Evolutionary conservation across 2,113 vertebrate genomes (phyloP), one percentile per base, ranked within the genome.

Genomic region (Istiophorus platypterus): DNA sequence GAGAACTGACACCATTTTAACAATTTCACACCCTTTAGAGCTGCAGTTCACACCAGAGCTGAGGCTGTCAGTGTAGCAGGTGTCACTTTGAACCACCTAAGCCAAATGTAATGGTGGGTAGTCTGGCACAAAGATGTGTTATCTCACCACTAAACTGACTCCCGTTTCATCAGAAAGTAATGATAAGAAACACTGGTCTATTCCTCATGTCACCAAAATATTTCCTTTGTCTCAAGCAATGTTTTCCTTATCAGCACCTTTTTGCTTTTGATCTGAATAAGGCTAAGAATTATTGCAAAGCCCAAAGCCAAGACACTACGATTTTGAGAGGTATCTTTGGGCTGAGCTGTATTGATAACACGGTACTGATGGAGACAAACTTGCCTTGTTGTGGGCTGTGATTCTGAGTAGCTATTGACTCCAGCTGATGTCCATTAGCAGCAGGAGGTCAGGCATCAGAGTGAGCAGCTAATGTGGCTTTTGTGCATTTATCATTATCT

Each of bases 401-500:
- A 80, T 79, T 85, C 72, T 70, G 80, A 90, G 87, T 58, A 87
- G 86, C 91, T 82, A 89, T 93, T 92, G 91, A 78, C 78, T 80
- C 78, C 75, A 79, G 78, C 84, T 87, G 52, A 59, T 78, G 85
- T 93, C 92, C 92, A 94, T 94, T 93, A 94, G 89, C 80, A 75
- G 71, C 89, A 87, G 83, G 86, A 85, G 89, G 88, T 91, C 90
- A 86, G 88, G 90, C 91, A 81, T 91, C 90, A 76, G 91, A 82
- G 82, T 65, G 80, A 90, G 85, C 71, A 85, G 89, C 89, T 93
- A 91, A 92, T 93, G 88, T 85, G 82, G 81, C 82, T 92, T 81
- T 84, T 77, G 76, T 74, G 80, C 92, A 90, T 93, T 93, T 90
- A 90, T 92, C 89, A 86, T 89, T 72, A 85, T 66, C 84, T 72